Conservation (phyloP, 2,888 invertebrate species). For the Axea sp. region DNA sequence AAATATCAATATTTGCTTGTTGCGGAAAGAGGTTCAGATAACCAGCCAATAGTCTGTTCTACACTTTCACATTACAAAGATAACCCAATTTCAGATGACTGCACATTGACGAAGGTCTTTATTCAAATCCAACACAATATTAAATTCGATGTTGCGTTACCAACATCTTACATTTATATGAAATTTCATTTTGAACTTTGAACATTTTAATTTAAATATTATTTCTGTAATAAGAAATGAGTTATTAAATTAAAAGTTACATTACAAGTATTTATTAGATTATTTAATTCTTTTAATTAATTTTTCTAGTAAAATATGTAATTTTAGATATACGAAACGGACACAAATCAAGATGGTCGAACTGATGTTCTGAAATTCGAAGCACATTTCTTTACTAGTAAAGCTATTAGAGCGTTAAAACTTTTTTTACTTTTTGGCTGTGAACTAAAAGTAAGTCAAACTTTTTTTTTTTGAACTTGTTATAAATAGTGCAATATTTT, state of each 20-base stretch:
- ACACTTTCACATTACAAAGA: constrained; percentile 72
- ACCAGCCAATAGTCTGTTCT: constrained; percentile 72
- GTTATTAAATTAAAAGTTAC: too few species aligned
- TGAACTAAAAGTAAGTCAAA: constrained; percentile 70
- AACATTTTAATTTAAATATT: too few species aligned
- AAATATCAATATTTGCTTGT: constrained; percentile 74
- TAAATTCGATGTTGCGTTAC: constrained; percentile 3
- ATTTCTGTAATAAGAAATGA: too few species aligned
- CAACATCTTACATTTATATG: constrained; percentile 1
- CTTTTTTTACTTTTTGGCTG: constrained; percentile 75
- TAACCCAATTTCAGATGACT: constrained; percentile 73
- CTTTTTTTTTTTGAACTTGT: constrained; percentile 8
- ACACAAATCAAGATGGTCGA: constrained; percentile 71
- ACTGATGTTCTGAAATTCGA: constrained; percentile 75
- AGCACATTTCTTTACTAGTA: constrained; percentile 70
- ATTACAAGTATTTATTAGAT: too few species aligned
- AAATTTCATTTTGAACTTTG: too few species aligned
- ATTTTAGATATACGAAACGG: constrained; percentile 72
- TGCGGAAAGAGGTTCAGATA: constrained; percentile 68
- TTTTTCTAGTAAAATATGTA: too few species aligned
- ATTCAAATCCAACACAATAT: constrained; percentile 19
- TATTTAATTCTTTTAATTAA: too few species aligned
- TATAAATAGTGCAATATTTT: background rate
- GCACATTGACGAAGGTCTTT: constrained; percentile 72
- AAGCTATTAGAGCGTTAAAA: constrained; percentile 70